phyloP scores from a whole-genome alignment of 1,140 invertebrate species.

The Eriocheir sinensis region DNA sequence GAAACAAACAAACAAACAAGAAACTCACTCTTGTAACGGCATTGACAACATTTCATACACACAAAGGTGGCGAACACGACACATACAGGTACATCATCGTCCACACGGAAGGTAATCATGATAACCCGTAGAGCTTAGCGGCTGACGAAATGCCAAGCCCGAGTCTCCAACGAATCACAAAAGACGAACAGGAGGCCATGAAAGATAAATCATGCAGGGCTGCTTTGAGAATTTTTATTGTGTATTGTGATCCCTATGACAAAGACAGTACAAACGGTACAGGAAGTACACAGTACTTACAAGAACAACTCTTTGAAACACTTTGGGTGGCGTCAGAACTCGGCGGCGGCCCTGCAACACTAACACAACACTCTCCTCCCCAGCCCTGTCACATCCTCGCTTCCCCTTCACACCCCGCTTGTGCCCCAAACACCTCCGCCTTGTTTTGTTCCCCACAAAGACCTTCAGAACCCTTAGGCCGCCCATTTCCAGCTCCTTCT shows the following conservation, averaged over 20 bases:
- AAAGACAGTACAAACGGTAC: slow-evolving; percentile 62
- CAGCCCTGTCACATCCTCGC: no score
- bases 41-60: neutral
- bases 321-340: slow-evolving; percentile 59
- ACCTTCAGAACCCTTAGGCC: neutral
- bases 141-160: slow-evolving; percentile 4
- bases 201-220: neutral
- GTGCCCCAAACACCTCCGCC: neutral
- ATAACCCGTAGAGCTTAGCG: no score
- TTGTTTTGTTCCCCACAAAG: neutral
- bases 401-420: no score
- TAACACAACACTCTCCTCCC: neutral
- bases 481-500: no score
- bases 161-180: neutral
- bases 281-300: slow-evolving; percentile 60
- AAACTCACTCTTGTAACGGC: no score
- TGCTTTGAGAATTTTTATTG: slow-evolving; percentile 38
- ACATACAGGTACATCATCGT: no score
- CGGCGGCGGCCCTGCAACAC: neutral
- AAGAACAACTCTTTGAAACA: slow-evolving; percentile 52
- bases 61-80: neutral
- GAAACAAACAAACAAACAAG: no score
- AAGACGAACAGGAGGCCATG: neutral
- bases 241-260: slow-evolving; percentile 51
- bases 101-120: neutral